These are phyloP conservation scores for Drosophila sulfurigaster DNA, from an alignment of 1,140 invertebrate species.

Conservation along the genomic window DNA sequence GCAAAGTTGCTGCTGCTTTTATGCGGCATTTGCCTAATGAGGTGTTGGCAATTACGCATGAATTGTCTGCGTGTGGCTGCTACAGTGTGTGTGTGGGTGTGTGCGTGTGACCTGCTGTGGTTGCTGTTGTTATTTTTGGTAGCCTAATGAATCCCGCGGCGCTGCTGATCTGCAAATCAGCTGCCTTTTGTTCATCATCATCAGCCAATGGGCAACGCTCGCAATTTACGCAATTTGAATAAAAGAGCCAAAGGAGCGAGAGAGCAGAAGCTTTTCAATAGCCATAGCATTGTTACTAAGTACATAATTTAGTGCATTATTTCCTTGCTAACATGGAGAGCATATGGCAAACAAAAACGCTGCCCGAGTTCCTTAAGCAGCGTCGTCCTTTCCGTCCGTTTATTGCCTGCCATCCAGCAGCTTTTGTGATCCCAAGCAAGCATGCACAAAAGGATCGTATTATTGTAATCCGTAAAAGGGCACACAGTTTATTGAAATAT, in stretches of 20 bases:
- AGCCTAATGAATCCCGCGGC: conserved; percentile 44
- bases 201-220: conserved; percentile 52
- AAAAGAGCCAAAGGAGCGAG: neutral
- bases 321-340: neutral
- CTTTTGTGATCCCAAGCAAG: conserved; percentile 19
- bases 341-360: conserved; percentile 15
- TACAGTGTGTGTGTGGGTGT: neutral
- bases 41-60: conserved; percentile 61
- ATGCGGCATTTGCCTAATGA: conserved; percentile 67
- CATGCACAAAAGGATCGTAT: conserved; percentile 63
- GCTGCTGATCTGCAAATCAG: conserved; percentile 48
- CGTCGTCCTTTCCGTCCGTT: conserved; percentile 30
- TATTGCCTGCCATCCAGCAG: conserved; percentile 19
- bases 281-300: conserved; percentile 46
- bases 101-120: conserved; percentile 24
- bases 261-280: neutral
- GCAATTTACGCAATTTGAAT: conserved; percentile 43
- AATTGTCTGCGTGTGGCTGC: conserved; percentile 11
- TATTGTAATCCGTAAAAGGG: conserved; percentile 71
- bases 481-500: conserved; percentile 78
- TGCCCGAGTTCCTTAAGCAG: conserved; percentile 17
- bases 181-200: conserved; percentile 53
- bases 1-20: conserved; percentile 41
- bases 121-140: conserved; percentile 54
- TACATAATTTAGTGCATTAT: conserved; percentile 56